phyloP scores from a whole-genome alignment of 2,888 invertebrate species.

The Agrochola lychnidis region DNA sequence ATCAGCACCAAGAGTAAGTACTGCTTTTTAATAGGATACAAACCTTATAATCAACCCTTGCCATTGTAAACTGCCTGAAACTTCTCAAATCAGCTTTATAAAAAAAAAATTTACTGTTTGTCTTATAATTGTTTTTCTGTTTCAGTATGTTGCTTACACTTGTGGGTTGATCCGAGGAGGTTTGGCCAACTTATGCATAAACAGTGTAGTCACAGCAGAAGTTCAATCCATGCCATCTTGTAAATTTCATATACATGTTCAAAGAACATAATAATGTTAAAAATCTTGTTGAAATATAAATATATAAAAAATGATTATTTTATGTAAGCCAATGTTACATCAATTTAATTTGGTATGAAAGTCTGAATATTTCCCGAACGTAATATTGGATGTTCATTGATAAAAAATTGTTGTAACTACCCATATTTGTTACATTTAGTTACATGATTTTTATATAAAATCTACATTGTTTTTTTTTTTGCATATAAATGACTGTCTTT shows the following conservation, averaged over 20 bases:
- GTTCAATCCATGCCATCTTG: constrained; percentile 97
- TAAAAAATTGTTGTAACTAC: not conserved
- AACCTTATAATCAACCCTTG: not conserved
- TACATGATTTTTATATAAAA: not conserved
- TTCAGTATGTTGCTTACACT: constrained; percentile 97
- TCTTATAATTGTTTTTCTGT: constrained; percentile 58
- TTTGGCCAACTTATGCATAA: constrained; percentile 97
- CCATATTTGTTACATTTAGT: not conserved
- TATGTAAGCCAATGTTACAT: constrained; percentile 1
- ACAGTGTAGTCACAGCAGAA: constrained; percentile 98
- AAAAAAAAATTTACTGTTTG: not conserved
- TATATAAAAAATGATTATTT: constrained; percentile 14
- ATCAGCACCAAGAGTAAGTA: constrained; percentile 95
- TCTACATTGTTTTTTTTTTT: not conserved
- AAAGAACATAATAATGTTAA: constrained; percentile 83
- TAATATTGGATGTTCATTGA: not conserved
- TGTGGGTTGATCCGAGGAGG: constrained; percentile 99
- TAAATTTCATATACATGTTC: constrained; percentile 97
- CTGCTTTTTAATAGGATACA: not conserved
- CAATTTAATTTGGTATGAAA: not conserved
- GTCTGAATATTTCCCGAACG: not conserved
- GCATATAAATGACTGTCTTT: not conserved
- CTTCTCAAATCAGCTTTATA: no score
- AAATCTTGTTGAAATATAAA: constrained; percentile 10
- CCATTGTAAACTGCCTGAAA: not conserved